phyloP scores from a whole-genome alignment of 2,888 invertebrate genomes.

The Ashinkailepas kermadecensis region DNA sequence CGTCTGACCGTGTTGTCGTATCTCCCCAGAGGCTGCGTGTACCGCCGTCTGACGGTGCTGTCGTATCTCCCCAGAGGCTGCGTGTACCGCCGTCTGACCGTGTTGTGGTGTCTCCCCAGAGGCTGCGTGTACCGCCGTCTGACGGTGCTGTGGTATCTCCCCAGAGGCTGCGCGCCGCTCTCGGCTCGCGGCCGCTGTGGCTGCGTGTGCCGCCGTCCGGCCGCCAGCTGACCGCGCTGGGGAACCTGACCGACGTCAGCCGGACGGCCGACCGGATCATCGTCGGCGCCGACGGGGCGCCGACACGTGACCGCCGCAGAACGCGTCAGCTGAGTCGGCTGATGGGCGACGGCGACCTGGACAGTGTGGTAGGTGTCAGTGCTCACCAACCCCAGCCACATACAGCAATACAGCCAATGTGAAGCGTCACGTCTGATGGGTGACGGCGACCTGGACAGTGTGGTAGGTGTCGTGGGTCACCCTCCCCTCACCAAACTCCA shows the following conservation, averaged over 20 bases:
- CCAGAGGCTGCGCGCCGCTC: too few species aligned
- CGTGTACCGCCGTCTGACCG: too few species aligned
- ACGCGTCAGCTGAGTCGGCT: slow-evolving; percentile 66
- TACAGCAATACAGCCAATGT: background rate
- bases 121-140: too few species aligned
- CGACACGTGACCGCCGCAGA: slow-evolving; percentile 28
- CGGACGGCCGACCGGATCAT: background rate
- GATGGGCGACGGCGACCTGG: slow-evolving; percentile 66
- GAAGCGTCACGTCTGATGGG: background rate
- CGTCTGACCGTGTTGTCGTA: too few species aligned
- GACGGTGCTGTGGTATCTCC: too few species aligned
- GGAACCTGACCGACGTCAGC: background rate
- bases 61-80: too few species aligned
- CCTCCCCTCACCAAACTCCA: background rate
- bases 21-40: too few species aligned
- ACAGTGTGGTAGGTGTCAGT: slow-evolving; percentile 55
- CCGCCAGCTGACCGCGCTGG: background rate
- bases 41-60: too few species aligned
- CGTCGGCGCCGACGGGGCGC: background rate
- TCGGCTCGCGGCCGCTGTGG: background rate
- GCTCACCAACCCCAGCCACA: background rate
- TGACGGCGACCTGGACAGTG: background rate
- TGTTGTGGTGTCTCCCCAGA: too few species aligned
- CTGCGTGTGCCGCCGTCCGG: background rate
- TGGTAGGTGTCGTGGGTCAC: background rate